Evolutionary conservation across 2,888 invertebrate genomes (phyloP), one percentile per base, ranked within the genome.

Genomic region (Epistrophe eligans): DNA sequence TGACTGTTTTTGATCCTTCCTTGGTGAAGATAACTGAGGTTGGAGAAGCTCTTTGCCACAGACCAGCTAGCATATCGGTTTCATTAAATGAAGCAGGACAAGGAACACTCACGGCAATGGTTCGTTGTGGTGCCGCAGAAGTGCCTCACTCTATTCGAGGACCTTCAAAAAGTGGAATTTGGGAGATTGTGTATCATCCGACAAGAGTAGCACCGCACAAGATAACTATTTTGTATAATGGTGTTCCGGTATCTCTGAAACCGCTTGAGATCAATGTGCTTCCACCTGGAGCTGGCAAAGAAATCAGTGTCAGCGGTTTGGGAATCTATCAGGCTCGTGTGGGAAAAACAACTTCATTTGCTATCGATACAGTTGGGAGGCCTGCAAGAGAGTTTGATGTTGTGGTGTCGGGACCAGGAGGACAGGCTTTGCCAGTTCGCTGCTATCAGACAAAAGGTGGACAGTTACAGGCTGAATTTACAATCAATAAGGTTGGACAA

Each of bases 371-470:
- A 0, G 94, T 97, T 9, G 97, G 97, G 6, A 94, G 96, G 64
- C 96, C 97, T 2, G 97, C 97, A 1, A 94, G 98, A 77, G 98
- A 98, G 91, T 98, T 98, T 91, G 98, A 98, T 92, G 98, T 98
- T 0, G 97, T 98, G 0, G 96, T 97, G 1, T 97, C 97, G 0
- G 97, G 97, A 0, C 97, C 96, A 0, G 96, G 96, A 9, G 95
- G 96, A 0, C 94, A 96, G 88, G 97, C 97, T 0, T 94, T 98
- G 55, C 97, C 98, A 0, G 98, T 99, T 4, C 92, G 98, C 79
- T 99, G 99, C 91, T 98, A 98, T 92, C 98, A 98, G 91, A 99
- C 99, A 84, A 97, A 99, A 91, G 98, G 99, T 84, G 99, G 99
- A 2, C 96, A 98, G 90, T 94, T 99, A 77, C 96, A 98, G 91